Evolutionary conservation across 2,888 invertebrate genomes (phyloP), one percentile per base, ranked within the genome.

Genomic region (Hesperia comma): DNA sequence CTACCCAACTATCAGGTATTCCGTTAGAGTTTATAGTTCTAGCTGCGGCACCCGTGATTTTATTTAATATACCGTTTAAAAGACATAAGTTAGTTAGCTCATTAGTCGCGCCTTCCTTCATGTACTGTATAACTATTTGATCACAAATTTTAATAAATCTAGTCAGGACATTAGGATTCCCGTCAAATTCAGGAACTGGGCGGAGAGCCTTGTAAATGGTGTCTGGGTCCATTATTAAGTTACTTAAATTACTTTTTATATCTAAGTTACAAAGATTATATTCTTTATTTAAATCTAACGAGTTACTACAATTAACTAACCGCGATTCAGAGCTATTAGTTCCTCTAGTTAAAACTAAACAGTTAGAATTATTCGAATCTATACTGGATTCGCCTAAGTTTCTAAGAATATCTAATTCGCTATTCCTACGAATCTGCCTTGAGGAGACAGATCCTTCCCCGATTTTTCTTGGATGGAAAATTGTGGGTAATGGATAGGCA

Each of bases 161-260:
- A n/a, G n/a, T n/a, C n/a, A n/a, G n/a, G n/a, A n/a, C n/a, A n/a
- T n/a, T n/a, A n/a, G n/a, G n/a, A n/a, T n/a, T n/a, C n/a, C n/a
- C n/a, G n/a, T 61, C 90, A 95, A 76, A 96, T 94, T 86, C 88
- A 94, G 93, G 95, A 2, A 75, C 68, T 21, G 64, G n/a, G 33
- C 68, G 60, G 4, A 69, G 46, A 12, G 70, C 64, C 53, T 71
- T 69, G 15, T 60, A 68, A 33, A 68, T 63, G 0, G 54, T 53
- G 7, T 67, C 63, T 14, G 57, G 64, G 6, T 64, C 64, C 32
- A 32, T 32, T 6, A 6, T 32, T 3, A 32, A 32, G 6, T 32
- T 32, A 32, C n/a, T n/a, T n/a, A n/a, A n/a, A n/a, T n/a, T n/a
- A n/a, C n/a, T n/a, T n/a, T 43, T 15, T 43, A 43, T 15, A 43